Evolutionary conservation across 2,113 vertebrate species (phyloP).

Genomic region (Budorcas taxicolor): DNA sequence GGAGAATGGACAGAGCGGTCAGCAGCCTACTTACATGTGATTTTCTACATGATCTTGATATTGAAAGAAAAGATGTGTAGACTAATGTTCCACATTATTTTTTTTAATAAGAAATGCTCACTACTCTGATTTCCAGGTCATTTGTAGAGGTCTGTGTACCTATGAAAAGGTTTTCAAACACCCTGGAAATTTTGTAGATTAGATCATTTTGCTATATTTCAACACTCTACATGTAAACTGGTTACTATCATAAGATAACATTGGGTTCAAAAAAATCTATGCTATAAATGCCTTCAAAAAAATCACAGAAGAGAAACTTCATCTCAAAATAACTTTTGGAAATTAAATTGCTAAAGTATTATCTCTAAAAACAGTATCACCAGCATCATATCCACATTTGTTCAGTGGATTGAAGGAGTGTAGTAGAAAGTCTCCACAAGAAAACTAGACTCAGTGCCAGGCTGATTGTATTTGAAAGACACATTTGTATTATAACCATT

Average conservation of each 20-base stretch:
- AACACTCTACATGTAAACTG: neutral
- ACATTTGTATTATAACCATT: neutral
- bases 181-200: neutral
- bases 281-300: neutral
- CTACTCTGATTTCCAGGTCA: too few relatives aligned
- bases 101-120: too few relatives aligned
- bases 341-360: neutral
- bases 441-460: neutral
- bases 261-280: neutral
- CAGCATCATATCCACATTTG: neutral
- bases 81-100: too few relatives aligned
- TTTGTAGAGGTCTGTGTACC: too few relatives aligned
- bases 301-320: neutral
- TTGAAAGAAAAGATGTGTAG: neutral
- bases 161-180: too few relatives aligned
- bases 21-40: too few relatives aligned
- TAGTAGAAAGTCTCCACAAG: neutral
- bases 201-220: neutral
- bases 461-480: neutral
- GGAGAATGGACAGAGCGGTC: neutral
- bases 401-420: too few relatives aligned
- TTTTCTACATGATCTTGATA: neutral
- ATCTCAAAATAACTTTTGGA: neutral
- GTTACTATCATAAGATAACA: neutral
- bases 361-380: neutral